phyloP scores from a whole-genome alignment of 1,140 invertebrate genomes.

The Pissodes strobi region DNA sequence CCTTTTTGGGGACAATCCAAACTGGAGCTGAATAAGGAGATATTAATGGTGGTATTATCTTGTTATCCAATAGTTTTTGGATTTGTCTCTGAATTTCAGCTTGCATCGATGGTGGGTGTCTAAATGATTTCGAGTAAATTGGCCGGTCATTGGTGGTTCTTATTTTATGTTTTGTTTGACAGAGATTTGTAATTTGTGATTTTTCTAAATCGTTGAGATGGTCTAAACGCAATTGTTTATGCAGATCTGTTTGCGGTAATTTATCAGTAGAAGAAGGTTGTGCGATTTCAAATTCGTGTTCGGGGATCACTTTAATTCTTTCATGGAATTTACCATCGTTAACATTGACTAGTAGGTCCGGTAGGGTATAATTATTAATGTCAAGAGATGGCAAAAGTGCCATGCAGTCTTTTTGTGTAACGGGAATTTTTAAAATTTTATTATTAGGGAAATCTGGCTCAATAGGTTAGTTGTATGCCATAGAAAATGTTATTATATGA shows the following conservation, averaged over 20 bases:
- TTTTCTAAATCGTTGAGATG: no score
- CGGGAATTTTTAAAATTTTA: no score
- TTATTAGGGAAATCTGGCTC: no score
- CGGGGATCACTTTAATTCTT: background rate
- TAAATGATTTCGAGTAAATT: conserved; percentile 34
- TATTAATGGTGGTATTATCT: conserved; percentile 46
- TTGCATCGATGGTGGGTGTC: conserved; percentile 39
- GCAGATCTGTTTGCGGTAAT: background rate
- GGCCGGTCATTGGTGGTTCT: no score
- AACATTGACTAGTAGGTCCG: background rate
- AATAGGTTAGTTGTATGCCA: background rate
- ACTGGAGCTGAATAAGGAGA: no score
- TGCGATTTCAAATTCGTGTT: background rate
- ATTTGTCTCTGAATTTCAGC: conserved; percentile 44
- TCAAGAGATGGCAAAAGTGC: background rate
- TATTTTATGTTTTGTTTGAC: conserved; percentile 17
- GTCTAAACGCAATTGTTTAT: background rate
- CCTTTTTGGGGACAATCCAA: no score
- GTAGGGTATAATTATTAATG: background rate
- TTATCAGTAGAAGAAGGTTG: background rate
- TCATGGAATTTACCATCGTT: background rate
- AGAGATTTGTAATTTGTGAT: background rate
- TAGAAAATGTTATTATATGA: background rate
- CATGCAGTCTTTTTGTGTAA: background rate
- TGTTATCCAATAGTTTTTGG: conserved; percentile 40